phyloP scores from a whole-genome alignment of 2,113 vertebrate species.

The Cairina moschata region DNA sequence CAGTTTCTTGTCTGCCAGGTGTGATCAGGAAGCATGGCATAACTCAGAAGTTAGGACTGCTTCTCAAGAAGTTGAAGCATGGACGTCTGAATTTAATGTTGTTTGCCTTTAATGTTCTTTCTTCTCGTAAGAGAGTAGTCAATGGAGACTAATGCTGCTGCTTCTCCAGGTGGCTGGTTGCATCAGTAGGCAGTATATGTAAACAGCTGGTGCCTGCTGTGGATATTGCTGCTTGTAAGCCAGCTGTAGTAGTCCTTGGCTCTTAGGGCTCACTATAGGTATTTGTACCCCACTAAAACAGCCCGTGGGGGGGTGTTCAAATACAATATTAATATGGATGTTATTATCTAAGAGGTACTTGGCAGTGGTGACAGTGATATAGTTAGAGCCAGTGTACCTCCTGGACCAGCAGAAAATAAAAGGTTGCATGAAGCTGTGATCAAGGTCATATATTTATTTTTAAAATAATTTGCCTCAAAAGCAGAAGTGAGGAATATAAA shows the following conservation, averaged over 20 bases:
- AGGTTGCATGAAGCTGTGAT: neutral
- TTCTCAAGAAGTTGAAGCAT: fast-evolving
- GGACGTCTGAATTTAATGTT: neutral
- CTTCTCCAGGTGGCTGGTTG: neutral
- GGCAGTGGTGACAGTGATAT: neutral
- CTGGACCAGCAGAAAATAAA: neutral
- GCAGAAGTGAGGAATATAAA: neutral
- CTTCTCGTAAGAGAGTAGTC: neutral
- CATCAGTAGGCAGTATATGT: neutral
- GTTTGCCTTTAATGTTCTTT: neutral
- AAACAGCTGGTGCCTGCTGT: neutral
- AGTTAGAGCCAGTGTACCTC: neutral
- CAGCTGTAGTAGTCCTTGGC: neutral
- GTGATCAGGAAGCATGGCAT: fast-evolving
- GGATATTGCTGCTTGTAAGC: neutral
- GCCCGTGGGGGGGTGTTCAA: neutral
- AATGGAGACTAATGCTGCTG: neutral
- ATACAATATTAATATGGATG: neutral
- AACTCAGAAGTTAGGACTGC: fast-evolving
- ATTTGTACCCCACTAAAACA: neutral
- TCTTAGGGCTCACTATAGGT: fast-evolving
- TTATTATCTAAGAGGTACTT: neutral
- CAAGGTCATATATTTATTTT: neutral
- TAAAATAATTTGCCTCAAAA: neutral
- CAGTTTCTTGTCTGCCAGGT: fast-evolving